A percentile compares a stretch with the other conserved stretches of the same genome.
Evolutionary conservation across 2,113 vertebrate species (phyloP).

Genomic region (Dascyllus trimaculatus): DNA sequence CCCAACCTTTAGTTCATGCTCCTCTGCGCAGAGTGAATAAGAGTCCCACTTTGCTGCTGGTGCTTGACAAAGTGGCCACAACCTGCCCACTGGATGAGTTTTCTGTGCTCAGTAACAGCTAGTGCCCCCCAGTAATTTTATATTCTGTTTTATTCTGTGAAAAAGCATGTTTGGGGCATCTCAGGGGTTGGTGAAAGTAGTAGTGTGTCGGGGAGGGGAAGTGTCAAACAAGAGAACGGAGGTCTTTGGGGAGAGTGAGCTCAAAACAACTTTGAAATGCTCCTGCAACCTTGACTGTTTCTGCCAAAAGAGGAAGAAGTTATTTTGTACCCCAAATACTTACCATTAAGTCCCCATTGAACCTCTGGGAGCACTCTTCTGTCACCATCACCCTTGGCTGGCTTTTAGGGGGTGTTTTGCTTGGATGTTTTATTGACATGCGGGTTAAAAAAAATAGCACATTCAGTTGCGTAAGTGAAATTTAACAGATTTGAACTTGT

Average conservation of each 20-base stretch:
- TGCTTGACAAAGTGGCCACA: constrained; percentile 51
- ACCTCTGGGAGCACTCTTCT: constrained; percentile 50
- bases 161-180: constrained; percentile 41
- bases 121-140: constrained; percentile 46
- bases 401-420: constrained; percentile 55
- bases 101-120: constrained; percentile 58
- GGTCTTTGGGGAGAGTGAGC: constrained; percentile 48
- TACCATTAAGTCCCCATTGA: constrained; percentile 41
- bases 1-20: constrained; percentile 45
- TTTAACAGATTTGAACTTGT: constrained; percentile 68
- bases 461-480: constrained; percentile 35
- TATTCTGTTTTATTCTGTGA: constrained; percentile 54
- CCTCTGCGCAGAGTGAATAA: constrained; percentile 22
- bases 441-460: constrained; percentile 22
- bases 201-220: constrained; percentile 6
- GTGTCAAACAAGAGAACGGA: constrained; percentile 46
- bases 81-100: constrained; percentile 47
- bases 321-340: constrained; percentile 49
- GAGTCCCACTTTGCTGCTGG: constrained; percentile 48
- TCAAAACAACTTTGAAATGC: constrained; percentile 45
- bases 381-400: constrained; percentile 40
- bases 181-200: constrained; percentile 39
- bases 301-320: constrained; percentile 38
- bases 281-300: constrained; percentile 53
- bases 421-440: constrained; percentile 61